Conservation (phyloP, 2,888 invertebrate genomes). For the Dicyrtoma fusca region DNA sequence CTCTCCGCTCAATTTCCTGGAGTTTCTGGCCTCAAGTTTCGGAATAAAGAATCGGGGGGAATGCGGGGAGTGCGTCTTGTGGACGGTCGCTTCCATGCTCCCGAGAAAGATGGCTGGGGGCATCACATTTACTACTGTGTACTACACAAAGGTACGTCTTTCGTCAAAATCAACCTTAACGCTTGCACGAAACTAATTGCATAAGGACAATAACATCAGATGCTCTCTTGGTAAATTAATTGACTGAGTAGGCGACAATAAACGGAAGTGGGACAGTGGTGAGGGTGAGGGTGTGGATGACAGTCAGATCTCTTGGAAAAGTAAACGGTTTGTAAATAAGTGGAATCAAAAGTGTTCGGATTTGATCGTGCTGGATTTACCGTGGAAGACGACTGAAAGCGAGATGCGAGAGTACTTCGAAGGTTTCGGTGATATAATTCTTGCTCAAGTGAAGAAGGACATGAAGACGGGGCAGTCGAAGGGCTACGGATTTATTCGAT, state of each 20-base stretch:
- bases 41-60: constrained; percentile 86
- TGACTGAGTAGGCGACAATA: too few species aligned
- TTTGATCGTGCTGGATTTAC: constrained; percentile 94
- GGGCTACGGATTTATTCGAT: constrained; percentile 98
- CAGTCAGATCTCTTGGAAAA: constrained; percentile 81
- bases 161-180: too few species aligned
- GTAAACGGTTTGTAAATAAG: constrained; percentile 84
- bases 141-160: constrained; percentile 67
- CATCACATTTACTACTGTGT: constrained; percentile 69
- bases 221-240: too few species aligned
- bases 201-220: too few species aligned
- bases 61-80: constrained; percentile 86
- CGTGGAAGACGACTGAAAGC: constrained; percentile 97
- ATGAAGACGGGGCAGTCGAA: constrained; percentile 91
- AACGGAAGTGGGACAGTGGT: too few species aligned
- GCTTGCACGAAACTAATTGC: too few species aligned
- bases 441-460: constrained; percentile 96
- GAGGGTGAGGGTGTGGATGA: too few species aligned
- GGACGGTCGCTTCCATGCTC: constrained; percentile 90
- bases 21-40: constrained; percentile 94
- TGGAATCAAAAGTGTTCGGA: constrained; percentile 81
- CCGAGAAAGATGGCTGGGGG: constrained; percentile 82
- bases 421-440: constrained; percentile 94
- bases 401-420: constrained; percentile 95
- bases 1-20: constrained; percentile 96